phyloP scores from a whole-genome alignment of 2,113 vertebrate species.

The Nipponia nippon region DNA sequence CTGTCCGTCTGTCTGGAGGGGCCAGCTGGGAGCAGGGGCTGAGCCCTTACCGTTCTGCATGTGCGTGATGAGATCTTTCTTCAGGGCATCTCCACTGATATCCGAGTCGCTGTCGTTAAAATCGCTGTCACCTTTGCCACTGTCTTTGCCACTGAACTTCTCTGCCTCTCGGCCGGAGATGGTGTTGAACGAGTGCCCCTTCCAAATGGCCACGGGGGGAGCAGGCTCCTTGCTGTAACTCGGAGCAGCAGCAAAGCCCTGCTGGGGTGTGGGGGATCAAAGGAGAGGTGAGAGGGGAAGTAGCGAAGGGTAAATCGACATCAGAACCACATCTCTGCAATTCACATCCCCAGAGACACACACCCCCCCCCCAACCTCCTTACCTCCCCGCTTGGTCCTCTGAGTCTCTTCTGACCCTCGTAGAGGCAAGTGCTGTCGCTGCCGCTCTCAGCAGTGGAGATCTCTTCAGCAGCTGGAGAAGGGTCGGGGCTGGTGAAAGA shows the following conservation, averaged over 20 bases:
- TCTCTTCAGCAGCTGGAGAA: slow-evolving; percentile 69
- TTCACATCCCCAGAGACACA: not conserved
- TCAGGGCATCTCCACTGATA: slow-evolving; percentile 90
- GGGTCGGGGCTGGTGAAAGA: slow-evolving; percentile 76
- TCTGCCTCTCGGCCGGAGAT: slow-evolving; percentile 89
- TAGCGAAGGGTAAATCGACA: not conserved
- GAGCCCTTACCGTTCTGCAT: slow-evolving; percentile 87
- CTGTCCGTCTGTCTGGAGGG: not conserved
- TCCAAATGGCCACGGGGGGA: slow-evolving; percentile 90
- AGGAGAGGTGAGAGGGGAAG: not conserved
- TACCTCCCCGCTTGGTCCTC: slow-evolving; percentile 84
- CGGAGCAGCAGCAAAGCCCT: slow-evolving; percentile 83
- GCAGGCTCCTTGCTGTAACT: slow-evolving; percentile 85
- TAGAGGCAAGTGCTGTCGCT: slow-evolving; percentile 79
- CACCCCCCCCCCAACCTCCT: not conserved
- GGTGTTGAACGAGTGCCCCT: slow-evolving; percentile 92
- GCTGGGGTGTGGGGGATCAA: not conserved
- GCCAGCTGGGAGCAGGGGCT: not conserved
- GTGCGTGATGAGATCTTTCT: slow-evolving; percentile 87
- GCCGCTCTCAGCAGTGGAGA: slow-evolving; percentile 71
- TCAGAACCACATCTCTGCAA: not conserved
- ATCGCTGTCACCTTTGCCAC: slow-evolving; percentile 97
- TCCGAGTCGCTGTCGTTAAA: slow-evolving; percentile 97
- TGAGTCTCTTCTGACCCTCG: slow-evolving; percentile 83
- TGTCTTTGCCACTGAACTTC: slow-evolving; percentile 96